Evolutionary conservation across 2,797 vertebrate species (phyloP), one percentile per base, ranked within the genome.

Genomic region (Takifugu ocellatus): DNA sequence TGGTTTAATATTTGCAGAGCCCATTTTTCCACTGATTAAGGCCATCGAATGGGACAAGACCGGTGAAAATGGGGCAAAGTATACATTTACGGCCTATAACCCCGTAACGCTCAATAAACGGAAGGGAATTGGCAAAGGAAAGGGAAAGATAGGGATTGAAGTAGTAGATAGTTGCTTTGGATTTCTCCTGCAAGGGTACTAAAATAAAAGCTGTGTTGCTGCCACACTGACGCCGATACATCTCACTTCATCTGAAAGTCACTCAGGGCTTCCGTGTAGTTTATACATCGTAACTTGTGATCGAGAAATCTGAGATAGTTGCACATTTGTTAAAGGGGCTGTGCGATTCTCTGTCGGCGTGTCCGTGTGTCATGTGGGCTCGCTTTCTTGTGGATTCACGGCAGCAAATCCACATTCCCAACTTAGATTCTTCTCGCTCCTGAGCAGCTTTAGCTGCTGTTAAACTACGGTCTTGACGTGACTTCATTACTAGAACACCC

Each of bases 261-360:
- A 29, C 7, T 29, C 27, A 5, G 27, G 27, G 27, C 27, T 29
- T 29, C 4, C 7, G 27, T 29, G 11, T 39, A 10, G 31, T 39
- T 39, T 39, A 12, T 11, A 11, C 9, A 36, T 36, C 2, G 33
- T 36, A 39, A 39, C 11, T 3, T 58, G 9, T 36, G 17, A 55
- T 48, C n/a, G 51, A 53, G 10, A 74, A 73, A 67, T 68, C 51
- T 72, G 57, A 44, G n/a, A 70, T 39, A 52, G 26, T 39, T 39
- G 49, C 51, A n/a, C 26, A 2, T 56, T 53, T 44, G 49, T 29
- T 61, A 7, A 45, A 65, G 33, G 25, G 29, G 57, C 45, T 43
- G 59, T 51, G 36, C 49, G 56, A 59, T 56, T 59, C 53, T 48
- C 50, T 26, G 27, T 49, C 54, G 53, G 3, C 57, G 44, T 5